Percentiles rank a stretch among this genome's conserved stretches.
phyloP scores from a whole-genome alignment of 1,140 invertebrate genomes.

The Triops longicaudatus region DNA sequence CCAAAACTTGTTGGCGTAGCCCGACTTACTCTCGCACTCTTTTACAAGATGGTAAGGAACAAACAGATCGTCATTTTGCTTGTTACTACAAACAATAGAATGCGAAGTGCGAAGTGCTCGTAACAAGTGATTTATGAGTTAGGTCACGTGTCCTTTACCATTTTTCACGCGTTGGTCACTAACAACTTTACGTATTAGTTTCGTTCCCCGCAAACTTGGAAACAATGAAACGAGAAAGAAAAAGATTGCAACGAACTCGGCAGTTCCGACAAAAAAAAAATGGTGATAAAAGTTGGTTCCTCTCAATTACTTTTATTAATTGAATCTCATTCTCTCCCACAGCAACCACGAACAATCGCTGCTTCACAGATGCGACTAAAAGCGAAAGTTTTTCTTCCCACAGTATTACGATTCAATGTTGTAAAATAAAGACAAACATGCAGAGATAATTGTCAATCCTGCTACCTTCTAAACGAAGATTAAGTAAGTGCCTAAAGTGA shows the following conservation, averaged over 20 bases:
- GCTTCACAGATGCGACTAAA: too few species aligned
- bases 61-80: slow-evolving; percentile 40
- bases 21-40: too few species aligned
- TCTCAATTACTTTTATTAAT: neutral
- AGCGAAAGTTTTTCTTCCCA: too few species aligned
- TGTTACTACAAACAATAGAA: slow-evolving; percentile 70
- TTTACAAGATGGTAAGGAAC: neutral
- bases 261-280: neutral
- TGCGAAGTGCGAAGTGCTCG: slow-evolving; percentile 61
- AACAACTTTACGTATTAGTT: slow-evolving; percentile 83
- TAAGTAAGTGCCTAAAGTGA: too few species aligned
- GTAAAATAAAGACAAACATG: too few species aligned
- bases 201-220: slow-evolving; percentile 76
- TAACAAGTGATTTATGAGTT: slow-evolving; percentile 82
- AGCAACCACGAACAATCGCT: neutral
- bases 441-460: too few species aligned
- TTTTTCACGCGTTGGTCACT: slow-evolving; percentile 77
- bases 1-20: neutral
- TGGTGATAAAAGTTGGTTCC: neutral
- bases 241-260: neutral
- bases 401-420: too few species aligned
- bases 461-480: too few species aligned
- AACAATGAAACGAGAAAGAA: slow-evolving; percentile 14
- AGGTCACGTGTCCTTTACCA: slow-evolving; percentile 66
- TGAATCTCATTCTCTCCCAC: neutral